Conservation (phyloP, 2,888 invertebrate genomes). For the Platerodrilus igneus region DNA sequence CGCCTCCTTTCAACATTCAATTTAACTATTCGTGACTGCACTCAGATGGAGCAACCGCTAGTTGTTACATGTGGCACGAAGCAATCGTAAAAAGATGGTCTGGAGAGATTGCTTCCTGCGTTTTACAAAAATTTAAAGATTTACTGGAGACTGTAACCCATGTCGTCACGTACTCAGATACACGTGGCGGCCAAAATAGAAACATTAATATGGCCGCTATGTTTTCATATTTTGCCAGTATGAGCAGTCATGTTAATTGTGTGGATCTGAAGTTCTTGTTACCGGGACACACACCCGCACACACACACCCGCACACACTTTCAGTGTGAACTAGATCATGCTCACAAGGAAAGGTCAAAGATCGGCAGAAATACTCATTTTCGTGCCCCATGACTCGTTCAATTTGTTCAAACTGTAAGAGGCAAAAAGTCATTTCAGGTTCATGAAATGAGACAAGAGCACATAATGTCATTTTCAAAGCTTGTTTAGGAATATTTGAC, state of each 20-base stretch:
- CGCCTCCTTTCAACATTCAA: constrained; percentile 17
- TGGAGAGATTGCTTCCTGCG: constrained; percentile 18
- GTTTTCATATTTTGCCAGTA: constrained; percentile 17
- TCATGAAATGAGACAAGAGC: constrained; percentile 12
- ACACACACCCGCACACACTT: too few relatives aligned
- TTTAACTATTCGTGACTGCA: constrained; percentile 18
- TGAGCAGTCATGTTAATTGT: constrained; percentile 7
- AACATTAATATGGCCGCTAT: constrained; percentile 27
- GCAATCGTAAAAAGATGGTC: constrained; percentile 17
- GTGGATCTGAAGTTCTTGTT: constrained; percentile 26
- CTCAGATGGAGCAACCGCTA: constrained; percentile 13
- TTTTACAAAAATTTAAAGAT: constrained; percentile 23
- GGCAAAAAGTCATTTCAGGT: constrained; percentile 20
- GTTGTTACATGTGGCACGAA: constrained; percentile 22
- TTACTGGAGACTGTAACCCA: constrained; percentile 14
- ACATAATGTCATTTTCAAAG: constrained; percentile 5
- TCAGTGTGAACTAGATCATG: constrained; percentile 27
- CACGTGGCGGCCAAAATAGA: constrained; percentile 28
- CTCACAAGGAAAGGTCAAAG: constrained; percentile 23
- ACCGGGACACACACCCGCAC: constrained; percentile 25
- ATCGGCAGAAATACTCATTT: constrained; percentile 15
- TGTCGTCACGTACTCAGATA: constrained; percentile 25
- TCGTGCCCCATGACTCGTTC: constrained; percentile 20
- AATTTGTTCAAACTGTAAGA: constrained; percentile 19
- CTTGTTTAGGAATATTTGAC: constrained; percentile 5